Evolutionary conservation across 2,888 invertebrate species (phyloP).

Genomic region (Drosophila melanocephala): DNA sequence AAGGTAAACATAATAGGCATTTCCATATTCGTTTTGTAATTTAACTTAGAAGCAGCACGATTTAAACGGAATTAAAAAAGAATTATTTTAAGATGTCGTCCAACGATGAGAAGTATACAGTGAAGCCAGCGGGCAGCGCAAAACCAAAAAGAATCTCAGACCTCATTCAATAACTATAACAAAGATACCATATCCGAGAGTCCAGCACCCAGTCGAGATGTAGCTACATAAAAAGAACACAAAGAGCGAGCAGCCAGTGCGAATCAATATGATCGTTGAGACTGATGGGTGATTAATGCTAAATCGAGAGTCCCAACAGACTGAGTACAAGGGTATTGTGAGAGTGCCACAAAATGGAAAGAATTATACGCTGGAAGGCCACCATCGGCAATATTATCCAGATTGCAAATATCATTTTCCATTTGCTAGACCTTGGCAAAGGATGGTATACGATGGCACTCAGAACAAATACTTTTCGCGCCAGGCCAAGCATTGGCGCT

Average conservation of each 20-base stretch:
- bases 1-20: conserved; percentile 81
- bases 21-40: not conserved
- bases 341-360: not conserved
- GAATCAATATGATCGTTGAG: not conserved
- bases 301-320: not conserved
- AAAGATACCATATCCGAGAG: too few species aligned
- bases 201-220: too few species aligned
- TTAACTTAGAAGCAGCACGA: not conserved
- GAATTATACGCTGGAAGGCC: conserved; percentile 9
- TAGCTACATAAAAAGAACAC: too few species aligned
- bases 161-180: not conserved
- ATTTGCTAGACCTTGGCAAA: not conserved
- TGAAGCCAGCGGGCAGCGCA: not conserved
- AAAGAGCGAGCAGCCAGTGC: not conserved
- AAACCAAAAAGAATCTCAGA: not conserved
- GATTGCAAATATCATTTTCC: conserved; percentile 62
- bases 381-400: conserved; percentile 34
- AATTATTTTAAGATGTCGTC: not conserved
- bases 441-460: conserved; percentile 11
- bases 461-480: conserved; percentile 5
- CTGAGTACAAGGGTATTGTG: conserved; percentile 12
- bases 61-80: not conserved
- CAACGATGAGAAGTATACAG: not conserved
- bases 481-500: not conserved
- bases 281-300: not conserved